These are phyloP conservation scores for Theropithecus gelada DNA, from an alignment of 2,113 vertebrate genomes.

Conservation along the genomic window DNA sequence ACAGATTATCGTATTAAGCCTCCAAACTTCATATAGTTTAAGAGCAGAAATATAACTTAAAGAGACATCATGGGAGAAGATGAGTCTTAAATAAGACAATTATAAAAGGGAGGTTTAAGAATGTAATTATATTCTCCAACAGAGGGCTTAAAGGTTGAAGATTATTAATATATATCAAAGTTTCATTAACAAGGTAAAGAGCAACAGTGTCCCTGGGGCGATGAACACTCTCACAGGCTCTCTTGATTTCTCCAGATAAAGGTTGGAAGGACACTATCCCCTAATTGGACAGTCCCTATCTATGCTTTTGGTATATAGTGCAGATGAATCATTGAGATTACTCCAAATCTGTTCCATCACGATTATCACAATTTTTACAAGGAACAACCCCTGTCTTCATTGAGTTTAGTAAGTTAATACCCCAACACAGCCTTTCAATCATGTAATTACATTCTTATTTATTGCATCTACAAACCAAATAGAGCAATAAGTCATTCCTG, in stretches of 20 bases:
- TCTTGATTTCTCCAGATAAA: background rate
- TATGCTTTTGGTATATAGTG: background rate
- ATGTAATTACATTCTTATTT: conserved; percentile 33
- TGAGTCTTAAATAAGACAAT: background rate
- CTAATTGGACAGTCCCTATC: background rate
- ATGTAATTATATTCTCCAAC: background rate
- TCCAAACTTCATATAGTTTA: conserved; percentile 40
- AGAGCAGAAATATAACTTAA: conserved; percentile 41
- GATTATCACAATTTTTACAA: conserved; percentile 3
- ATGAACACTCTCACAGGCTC: background rate
- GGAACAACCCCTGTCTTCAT: background rate
- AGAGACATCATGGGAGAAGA: conserved; percentile 27
- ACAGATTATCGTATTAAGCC: background rate
- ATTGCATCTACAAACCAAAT: conserved; percentile 12
- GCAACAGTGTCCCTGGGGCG: background rate
- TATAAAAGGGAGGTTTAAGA: background rate
- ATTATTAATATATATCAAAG: background rate
- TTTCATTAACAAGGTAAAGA: background rate
- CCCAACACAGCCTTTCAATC: background rate
- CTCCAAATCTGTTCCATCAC: background rate
- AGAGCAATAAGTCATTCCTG: background rate
- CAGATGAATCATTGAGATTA: background rate
- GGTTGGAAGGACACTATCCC: background rate
- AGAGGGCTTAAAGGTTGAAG: background rate
- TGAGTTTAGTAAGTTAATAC: background rate